Percentiles rank a stretch among this genome's conserved stretches.
These are phyloP conservation scores for Anthophora plumipes DNA, from an alignment of 2,888 invertebrate genomes.

Conservation along the genomic window DNA sequence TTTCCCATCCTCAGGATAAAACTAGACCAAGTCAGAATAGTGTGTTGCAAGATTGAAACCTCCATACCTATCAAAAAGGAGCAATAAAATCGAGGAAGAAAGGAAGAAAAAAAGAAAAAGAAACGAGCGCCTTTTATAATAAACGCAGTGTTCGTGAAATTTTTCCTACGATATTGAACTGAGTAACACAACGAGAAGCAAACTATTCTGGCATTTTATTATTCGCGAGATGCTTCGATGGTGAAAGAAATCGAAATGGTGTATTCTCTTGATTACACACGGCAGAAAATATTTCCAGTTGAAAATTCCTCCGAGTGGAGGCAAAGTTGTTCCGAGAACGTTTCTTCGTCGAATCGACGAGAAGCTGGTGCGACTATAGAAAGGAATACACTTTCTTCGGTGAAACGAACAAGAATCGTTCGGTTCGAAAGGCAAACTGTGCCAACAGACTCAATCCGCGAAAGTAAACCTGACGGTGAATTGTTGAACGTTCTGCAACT, in stretches of 20 bases:
- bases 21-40: no score
- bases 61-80: no score
- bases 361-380: background rate
- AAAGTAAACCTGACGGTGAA: background rate
- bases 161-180: no score
- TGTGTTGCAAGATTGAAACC: no score
- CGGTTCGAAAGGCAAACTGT: background rate
- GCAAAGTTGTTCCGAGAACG: conserved; percentile 1
- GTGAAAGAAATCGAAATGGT: background rate
- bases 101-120: no score
- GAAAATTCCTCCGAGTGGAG: background rate
- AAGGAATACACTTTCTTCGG: background rate
- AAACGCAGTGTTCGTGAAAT: no score
- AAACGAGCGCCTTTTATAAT: no score
- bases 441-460: conserved; percentile 3
- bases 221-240: no score
- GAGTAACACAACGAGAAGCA: no score
- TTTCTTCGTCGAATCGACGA: background rate
- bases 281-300: background rate
- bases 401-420: conserved; percentile 1
- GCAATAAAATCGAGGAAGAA: no score
- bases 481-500: background rate
- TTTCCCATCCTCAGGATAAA: no score
- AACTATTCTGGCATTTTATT: no score
- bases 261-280: background rate